Evolutionary conservation across 2,888 invertebrate species (phyloP).

Genomic region (Eristalis intricaria): DNA sequence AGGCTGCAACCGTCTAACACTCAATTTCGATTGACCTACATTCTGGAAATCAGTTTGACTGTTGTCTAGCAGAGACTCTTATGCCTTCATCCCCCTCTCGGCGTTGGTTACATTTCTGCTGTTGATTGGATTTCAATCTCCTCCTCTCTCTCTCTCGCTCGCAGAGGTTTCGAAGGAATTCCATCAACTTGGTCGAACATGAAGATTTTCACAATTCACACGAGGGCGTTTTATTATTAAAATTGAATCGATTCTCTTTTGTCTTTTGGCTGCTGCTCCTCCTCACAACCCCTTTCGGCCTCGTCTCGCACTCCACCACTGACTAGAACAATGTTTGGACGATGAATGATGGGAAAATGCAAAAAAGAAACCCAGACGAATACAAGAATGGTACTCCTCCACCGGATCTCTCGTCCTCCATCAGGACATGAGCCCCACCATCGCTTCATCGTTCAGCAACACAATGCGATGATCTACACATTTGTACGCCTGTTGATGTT

Average conservation of each 20-base stretch:
- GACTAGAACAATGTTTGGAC: conserved; percentile 25
- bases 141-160: background rate
- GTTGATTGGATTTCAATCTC: background rate
- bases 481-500: conserved; percentile 17
- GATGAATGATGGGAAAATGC: background rate
- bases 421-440: too few species aligned
- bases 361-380: background rate
- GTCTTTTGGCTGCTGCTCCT: conserved; percentile 12
- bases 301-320: background rate
- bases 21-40: background rate
- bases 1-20: background rate
- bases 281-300: background rate
- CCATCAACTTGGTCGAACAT: conserved; percentile 49
- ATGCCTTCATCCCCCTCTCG: background rate
- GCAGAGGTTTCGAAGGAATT: background rate
- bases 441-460: too few species aligned
- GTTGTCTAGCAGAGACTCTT: background rate
- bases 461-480: conserved; percentile 23
- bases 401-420: too few species aligned
- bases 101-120: background rate
- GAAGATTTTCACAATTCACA: conserved; percentile 46
- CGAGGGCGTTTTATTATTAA: conserved; percentile 56
- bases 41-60: background rate
- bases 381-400: background rate
- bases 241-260: conserved; percentile 52